Percentiles rank a stretch among this genome's conserved stretches.
phyloP scores from a whole-genome alignment of 37 sponge, comb jelly and placozoan genomes.

The Beroe ovata region DNA sequence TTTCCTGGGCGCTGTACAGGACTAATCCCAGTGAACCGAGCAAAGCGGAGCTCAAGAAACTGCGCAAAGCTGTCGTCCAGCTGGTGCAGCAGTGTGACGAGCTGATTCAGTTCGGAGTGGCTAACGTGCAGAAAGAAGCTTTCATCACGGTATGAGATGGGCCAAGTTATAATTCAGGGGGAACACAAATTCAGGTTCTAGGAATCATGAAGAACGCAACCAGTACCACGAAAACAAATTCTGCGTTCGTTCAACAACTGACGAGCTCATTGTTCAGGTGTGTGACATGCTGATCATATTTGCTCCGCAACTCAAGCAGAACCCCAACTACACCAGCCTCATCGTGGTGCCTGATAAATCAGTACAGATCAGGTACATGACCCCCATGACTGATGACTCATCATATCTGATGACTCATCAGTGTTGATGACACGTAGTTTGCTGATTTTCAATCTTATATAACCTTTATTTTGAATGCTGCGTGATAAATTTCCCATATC shows the following conservation, averaged over 20 bases:
- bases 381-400: too few relatives aligned
- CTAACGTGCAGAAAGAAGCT: conserved; percentile 72
- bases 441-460: too few relatives aligned
- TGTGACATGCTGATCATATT: conserved; percentile 81
- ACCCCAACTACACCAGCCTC: conserved; percentile 48
- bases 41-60: conserved; percentile 67
- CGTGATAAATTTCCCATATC: too few relatives aligned
- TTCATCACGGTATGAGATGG: conserved; percentile 70
- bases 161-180: too few relatives aligned
- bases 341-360: conserved; percentile 62
- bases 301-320: conserved; percentile 72
- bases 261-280: too few relatives aligned
- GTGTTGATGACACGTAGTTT: too few relatives aligned
- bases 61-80: conserved; percentile 45
- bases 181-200: too few relatives aligned
- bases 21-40: conserved; percentile 50
- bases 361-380: conserved; percentile 66
- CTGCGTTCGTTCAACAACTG: too few relatives aligned
- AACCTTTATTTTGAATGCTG: too few relatives aligned
- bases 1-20: conserved; percentile 56
- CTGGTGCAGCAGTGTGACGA: conserved; percentile 72
- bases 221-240: too few relatives aligned
- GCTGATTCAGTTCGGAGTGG: conserved; percentile 73
- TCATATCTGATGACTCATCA: too few relatives aligned
- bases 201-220: too few relatives aligned